Conservation (phyloP, 2,888 invertebrate genomes). For the Brassicogethes aeneus region DNA sequence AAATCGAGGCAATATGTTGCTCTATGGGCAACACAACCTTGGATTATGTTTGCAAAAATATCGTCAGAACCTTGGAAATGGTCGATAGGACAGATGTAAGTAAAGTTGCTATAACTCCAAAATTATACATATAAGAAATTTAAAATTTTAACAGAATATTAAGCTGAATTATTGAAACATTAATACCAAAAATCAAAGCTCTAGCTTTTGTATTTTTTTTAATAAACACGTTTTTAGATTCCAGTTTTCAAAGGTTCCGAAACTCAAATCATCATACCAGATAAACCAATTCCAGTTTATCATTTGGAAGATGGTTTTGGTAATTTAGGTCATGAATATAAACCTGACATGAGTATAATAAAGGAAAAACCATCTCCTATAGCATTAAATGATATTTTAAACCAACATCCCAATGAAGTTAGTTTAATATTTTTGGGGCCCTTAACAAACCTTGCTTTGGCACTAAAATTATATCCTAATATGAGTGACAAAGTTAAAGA, state of each 20-base stretch:
- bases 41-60: constrained; percentile 60
- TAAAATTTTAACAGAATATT: too few species aligned
- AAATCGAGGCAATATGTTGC: constrained; percentile 64
- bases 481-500: constrained; percentile 56
- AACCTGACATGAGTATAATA: constrained; percentile 27
- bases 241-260: constrained; percentile 61
- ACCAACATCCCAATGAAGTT: constrained; percentile 47
- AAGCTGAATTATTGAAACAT: too few species aligned
- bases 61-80: constrained; percentile 54
- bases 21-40: constrained; percentile 65
- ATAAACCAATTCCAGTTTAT: constrained; percentile 38
- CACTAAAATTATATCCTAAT: constrained; percentile 57
- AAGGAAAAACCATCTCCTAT: constrained; percentile 42
- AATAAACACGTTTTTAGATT: constrained; percentile 51
- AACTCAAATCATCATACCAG: constrained; percentile 41
- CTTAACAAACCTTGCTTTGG: constrained; percentile 70
- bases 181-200: too few species aligned
- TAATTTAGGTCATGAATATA: constrained; percentile 45
- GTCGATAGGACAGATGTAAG: constrained; percentile 54
- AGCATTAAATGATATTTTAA: constrained; percentile 51
- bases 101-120: too few species aligned
- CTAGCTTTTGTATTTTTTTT: too few species aligned
- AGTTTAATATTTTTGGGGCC: constrained; percentile 61
- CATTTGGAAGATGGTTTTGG: constrained; percentile 67
- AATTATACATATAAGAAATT: too few species aligned